Conservation (phyloP, 2,797 vertebrate species). For the Hozukius guyotensis region DNA sequence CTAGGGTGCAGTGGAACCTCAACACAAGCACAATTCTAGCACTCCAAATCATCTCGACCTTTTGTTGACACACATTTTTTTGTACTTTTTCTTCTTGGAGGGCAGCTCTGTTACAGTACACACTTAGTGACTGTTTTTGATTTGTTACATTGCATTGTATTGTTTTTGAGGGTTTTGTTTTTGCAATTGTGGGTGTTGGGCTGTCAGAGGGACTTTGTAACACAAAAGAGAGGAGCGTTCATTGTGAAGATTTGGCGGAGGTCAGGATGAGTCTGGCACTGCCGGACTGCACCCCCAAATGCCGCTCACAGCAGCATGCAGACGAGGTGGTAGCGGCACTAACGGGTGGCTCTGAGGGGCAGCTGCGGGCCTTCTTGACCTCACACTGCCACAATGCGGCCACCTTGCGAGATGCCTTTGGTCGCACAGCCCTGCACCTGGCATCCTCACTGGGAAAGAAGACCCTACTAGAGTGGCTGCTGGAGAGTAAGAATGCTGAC, state of each 20-base stretch:
- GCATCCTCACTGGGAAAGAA: slow-evolving; percentile 93
- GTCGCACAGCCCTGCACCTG: slow-evolving; percentile 92
- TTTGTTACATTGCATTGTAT: slow-evolving; percentile 26
- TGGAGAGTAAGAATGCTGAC: slow-evolving; percentile 90
- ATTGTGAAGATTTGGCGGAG: slow-evolving; percentile 23
- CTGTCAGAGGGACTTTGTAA: slow-evolving; percentile 20
- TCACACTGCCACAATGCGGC: slow-evolving; percentile 92
- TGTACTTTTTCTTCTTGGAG: slow-evolving; percentile 9
- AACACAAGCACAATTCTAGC: slow-evolving; percentile 90
- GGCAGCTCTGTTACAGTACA: slow-evolving; percentile 21
- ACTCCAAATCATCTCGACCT: slow-evolving; percentile 61
- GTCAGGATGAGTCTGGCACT: slow-evolving; percentile 89
- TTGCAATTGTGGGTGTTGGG: slow-evolving; percentile 45
- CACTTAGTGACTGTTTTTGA: background rate
- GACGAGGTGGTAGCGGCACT: slow-evolving; percentile 91
- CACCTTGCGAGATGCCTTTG: slow-evolving; percentile 89
- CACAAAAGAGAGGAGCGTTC: slow-evolving; percentile 8
- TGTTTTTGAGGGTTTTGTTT: slow-evolving; percentile 37
- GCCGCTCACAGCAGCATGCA: slow-evolving; percentile 92
- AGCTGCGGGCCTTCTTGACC: slow-evolving; percentile 90
- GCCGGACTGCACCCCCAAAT: slow-evolving; percentile 92
- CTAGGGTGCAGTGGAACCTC: slow-evolving; percentile 89
- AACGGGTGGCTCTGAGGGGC: slow-evolving; percentile 89
- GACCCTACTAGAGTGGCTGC: slow-evolving; percentile 91
- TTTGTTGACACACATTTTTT: slow-evolving; percentile 2